phyloP scores from a whole-genome alignment of 2,797 vertebrate genomes.

The Megalops cyprinoides region DNA sequence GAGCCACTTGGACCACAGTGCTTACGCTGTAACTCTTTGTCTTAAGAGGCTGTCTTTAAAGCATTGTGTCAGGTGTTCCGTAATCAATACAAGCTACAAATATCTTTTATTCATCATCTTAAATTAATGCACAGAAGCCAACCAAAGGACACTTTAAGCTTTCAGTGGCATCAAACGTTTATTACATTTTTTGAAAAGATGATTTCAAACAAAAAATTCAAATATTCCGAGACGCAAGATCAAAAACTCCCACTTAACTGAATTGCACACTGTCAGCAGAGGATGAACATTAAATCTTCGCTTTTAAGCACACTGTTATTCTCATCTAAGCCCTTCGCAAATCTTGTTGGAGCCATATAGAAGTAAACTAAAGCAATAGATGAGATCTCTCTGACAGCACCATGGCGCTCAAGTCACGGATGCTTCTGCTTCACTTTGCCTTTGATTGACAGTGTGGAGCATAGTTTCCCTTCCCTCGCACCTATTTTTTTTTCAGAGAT shows the following conservation, averaged over 20 bases:
- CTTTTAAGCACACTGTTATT: background rate
- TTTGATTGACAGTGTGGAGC: background rate
- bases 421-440: background rate
- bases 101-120: background rate
- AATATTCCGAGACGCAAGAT: background rate
- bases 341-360: background rate
- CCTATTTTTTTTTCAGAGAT: background rate
- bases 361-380: background rate
- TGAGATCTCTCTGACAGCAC: background rate
- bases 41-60: background rate
- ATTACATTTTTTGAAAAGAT: background rate
- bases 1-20: background rate
- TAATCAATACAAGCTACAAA: background rate
- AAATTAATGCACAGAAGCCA: background rate
- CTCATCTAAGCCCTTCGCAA: constrained; percentile 5
- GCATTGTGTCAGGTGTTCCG: background rate
- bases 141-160: background rate
- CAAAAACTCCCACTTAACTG: background rate
- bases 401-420: background rate
- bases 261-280: background rate
- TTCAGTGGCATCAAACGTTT: constrained; percentile 7
- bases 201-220: background rate
- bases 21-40: background rate
- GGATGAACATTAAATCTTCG: background rate
- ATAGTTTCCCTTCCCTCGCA: background rate